Evolutionary conservation across 2,888 invertebrate genomes (phyloP), one percentile per base, ranked within the genome.

Genomic region (Heliconius charithonia): DNA sequence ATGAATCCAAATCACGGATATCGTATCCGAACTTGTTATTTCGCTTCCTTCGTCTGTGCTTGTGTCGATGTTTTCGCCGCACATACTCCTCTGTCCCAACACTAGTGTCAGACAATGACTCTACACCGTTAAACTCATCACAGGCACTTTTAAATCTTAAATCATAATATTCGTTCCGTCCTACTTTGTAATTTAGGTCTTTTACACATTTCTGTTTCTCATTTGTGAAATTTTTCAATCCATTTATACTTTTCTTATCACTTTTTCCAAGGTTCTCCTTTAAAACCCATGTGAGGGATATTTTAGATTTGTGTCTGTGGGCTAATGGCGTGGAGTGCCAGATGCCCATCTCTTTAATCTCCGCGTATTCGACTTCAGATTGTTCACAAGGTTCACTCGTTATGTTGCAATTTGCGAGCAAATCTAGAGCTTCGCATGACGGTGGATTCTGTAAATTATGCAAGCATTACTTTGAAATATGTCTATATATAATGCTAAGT

Each of bases 1-100:
- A 97, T 81, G 96, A 96, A 88, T 97, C 97, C 81, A 98, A 95
- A 89, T 98, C 97, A 81, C 96, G 96, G 72, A 98, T 97, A 84
- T 97, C 97, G 85, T 98, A 97, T 74, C 97, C 97, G 85, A 97
- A 97, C 86, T 91, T 93, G 56, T 87, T 87, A 62, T 83, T 88
- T 65, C 88, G 87, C 79, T 85, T 88, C 86, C 92, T 94, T 91
- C 91, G 92, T 84, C 91, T 90, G 81, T 95, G 95, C 29, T 94
- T 90, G 83, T 95, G 95, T 77, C 92, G 92, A 82, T 95, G 95
- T 82, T 92, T 93, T 82, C 87, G 92, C 82, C 92, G 89, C 25
- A 88, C 86, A 66, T 93, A 90, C 84, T 95, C 93, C 81, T 95
- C 94, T 4, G 94, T 90, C 2, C 89, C 92, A 79, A 87, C 89